Percentiles rank a stretch among this genome's conserved stretches.
Evolutionary conservation across 2,113 vertebrate species (phyloP).

Genomic region (Clarias magur): DNA sequence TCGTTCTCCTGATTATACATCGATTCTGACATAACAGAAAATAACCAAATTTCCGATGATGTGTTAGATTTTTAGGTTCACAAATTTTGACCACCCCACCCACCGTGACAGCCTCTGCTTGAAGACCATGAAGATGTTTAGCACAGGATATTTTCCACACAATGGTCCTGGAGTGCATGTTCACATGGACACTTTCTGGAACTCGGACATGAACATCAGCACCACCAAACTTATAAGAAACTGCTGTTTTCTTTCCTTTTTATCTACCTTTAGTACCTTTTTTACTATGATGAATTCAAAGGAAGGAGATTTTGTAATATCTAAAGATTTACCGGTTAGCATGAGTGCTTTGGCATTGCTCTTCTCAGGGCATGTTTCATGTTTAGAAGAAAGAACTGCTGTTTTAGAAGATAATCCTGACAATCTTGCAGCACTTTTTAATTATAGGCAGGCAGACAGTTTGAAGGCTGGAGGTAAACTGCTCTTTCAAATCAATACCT

Average conservation of each 20-base stretch:
- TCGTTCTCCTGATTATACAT: not conserved
- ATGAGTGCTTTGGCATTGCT: not conserved
- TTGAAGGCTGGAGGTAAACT: not conserved
- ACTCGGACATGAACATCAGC: not conserved
- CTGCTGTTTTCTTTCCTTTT: not conserved
- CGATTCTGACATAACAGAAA: not conserved
- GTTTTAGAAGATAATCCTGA: not conserved
- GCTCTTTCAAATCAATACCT: not conserved
- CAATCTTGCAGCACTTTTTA: not conserved
- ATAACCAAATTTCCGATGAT: constrained; percentile 6
- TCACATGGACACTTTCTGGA: not conserved
- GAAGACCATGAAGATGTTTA: constrained; percentile 29
- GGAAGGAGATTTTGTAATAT: constrained; percentile 13
- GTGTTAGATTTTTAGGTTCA: not conserved
- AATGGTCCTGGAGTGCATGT: not conserved
- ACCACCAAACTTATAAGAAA: not conserved
- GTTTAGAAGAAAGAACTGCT: not conserved
- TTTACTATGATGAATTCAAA: not conserved
- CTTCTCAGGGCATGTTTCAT: constrained; percentile 1
- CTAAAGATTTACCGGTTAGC: not conserved
- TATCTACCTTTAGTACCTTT: not conserved
- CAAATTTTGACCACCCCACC: constrained; percentile 1
- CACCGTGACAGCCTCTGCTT: not conserved
- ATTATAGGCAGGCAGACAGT: not conserved
- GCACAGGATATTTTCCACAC: not conserved